Base-by-base conservation (phyloP, 1,140 invertebrate genomes). In the Drosophila yakuba region DNA sequence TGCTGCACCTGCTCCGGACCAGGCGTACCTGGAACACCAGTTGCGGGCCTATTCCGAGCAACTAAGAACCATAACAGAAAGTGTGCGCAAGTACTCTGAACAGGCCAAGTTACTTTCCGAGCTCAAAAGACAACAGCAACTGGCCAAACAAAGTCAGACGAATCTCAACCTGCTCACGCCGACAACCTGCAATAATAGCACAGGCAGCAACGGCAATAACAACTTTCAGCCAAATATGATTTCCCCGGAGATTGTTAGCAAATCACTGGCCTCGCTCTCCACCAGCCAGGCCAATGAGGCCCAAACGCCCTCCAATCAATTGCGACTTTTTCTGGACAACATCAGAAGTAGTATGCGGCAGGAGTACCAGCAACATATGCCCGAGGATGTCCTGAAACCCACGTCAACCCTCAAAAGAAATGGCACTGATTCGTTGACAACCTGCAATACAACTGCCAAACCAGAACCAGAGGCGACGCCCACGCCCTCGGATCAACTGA, bases 61-160 rank as follows among this genome's bases (percentile, higher is more conserved):
- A 38, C 58, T 92, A 25, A 63, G 90, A 36, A 91, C 90, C 56
- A 92, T 92, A 8, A 92, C 92, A 3, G 92, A 92, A 41, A 92
- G 90, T 55, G 92, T 92, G 25, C 64, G 92, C 6, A 92, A 92
- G 45, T 92, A 92, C 38, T 92, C 91, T 7, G 92, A 92, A 47
- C 92, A 92, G 43, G 92, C 92, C 6, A 92, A 92, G 44, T 39
- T 92, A 20, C 52, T 92, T 0, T 92, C 91, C 0, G 92, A 92
- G 51, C 47, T 92, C 2, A 92, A 92, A 45, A 74, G 92, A 0
- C 91, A 92, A 48, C 92, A 92, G 50, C 91, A 91, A 38, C 45
- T 92, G 43, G 75, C 81, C 23, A 91, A 92, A 55, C 78, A 83
- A 39, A 81, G 75, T 32, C 86, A 90, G 47, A 72, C 76, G 25